Evolutionary conservation across 2,113 vertebrate genomes (phyloP), one percentile per base, ranked within the genome.

Genomic region (Otolemur garnettii): DNA sequence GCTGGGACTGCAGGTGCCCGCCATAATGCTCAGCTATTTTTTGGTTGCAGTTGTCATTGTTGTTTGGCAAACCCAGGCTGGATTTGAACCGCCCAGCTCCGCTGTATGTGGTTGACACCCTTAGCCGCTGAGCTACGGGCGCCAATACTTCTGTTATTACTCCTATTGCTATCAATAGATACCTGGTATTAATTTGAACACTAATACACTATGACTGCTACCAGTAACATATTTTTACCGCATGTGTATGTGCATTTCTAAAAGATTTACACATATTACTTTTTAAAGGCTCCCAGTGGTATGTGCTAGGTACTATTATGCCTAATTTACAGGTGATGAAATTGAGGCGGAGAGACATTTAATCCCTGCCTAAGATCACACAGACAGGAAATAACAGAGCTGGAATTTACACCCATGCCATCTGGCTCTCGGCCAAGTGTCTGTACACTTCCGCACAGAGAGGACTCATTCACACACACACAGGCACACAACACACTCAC

Each of bases 221-320:
- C 24, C 22, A 7, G 45, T 7, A 24, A 68, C 19, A 5, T 35
- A 50, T 21, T 6, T 50, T 24, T 4, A 4, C 66, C 9, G 64
- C 21, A 0, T 1, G 1, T 1, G 12, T 11, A 1, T 0, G 0
- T 30, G 60, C 24, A 77, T 4, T 50, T n/a, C 66, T 19, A 4
- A 45, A 30, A 15, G 30, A 22, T 22, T 60, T 14, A 53, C 30
- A 24, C 11, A 4, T 0, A 0, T 11, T 4, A 53, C 38, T 15
- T 77, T 15, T 8, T 10, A 66, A 59, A 35, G 33, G 21, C 1
- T 35, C 62, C 26, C 55, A 7, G 21, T 38, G 33, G 38, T 74
- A 0, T 14, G 59, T n/a, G 26, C 5, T 19, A 2, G 45, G 15
- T 45, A 22, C 75, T 13, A 0, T 7, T n/a, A 24, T 7, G 14